Evolutionary conservation across 2,888 invertebrate species (phyloP).

Genomic region (Trilocha varians): DNA sequence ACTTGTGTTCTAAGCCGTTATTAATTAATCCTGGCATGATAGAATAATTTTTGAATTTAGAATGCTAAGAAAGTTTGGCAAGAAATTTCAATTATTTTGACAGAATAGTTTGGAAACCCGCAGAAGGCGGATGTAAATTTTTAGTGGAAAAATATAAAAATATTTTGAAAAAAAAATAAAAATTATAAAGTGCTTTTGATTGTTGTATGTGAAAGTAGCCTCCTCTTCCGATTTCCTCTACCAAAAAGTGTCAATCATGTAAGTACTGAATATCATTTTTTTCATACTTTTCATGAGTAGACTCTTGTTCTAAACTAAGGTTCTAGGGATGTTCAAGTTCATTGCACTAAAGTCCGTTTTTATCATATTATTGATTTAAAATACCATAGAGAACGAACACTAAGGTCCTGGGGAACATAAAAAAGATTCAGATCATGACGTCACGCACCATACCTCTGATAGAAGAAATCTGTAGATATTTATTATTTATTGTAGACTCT

Average conservation of each 20-base stretch:
- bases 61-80: not conserved
- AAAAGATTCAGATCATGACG: no score
- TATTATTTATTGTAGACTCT: no score
- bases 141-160: conserved; percentile 1
- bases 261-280: not conserved
- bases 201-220: not conserved
- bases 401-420: no score
- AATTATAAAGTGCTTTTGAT: not conserved
- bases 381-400: no score
- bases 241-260: not conserved
- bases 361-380: no score
- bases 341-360: no score
- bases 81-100: not conserved
- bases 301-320: not conserved
- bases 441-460: no score
- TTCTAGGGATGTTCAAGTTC: no score
- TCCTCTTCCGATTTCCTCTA: not conserved
- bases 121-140: not conserved
- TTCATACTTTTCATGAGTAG: not conserved
- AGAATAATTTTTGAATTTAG: conserved; percentile 26
- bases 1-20: conserved; percentile 9
- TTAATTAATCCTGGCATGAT: conserved; percentile 26
- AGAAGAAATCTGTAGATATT: no score
- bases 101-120: not conserved
- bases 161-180: not conserved